Conservation (phyloP, 2,888 invertebrate genomes). For the Acanthococcus lagerstroemiae region DNA sequence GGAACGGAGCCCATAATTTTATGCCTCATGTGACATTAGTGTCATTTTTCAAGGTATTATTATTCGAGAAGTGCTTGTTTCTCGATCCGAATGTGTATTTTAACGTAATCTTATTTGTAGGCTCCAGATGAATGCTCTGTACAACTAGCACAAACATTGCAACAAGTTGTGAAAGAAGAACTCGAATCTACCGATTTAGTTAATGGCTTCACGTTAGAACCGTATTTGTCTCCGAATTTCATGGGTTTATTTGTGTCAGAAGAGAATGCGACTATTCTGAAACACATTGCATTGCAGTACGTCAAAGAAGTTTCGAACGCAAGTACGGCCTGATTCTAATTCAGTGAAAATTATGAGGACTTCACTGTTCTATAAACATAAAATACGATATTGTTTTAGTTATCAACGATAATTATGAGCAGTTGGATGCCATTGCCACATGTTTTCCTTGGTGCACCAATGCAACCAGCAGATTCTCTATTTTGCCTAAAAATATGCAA, state of each 20-base stretch:
- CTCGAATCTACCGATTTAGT: conserved; percentile 47
- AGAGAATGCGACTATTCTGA: conserved; percentile 68
- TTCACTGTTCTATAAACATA: background rate
- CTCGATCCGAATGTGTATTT: background rate
- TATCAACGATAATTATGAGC: conserved; percentile 62
- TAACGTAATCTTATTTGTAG: conserved; percentile 44
- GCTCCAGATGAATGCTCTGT: conserved; percentile 64
- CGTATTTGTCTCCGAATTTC: conserved; percentile 77
- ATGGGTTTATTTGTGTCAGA: conserved; percentile 83
- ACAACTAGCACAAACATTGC: conserved; percentile 58
- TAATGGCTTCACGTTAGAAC: conserved; percentile 55
- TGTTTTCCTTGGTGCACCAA: conserved; percentile 66
- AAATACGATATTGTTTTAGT: conserved; percentile 41
- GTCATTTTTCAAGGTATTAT: conserved; percentile 70
- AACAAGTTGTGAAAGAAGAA: conserved; percentile 53
- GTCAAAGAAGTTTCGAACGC: conserved; percentile 63
- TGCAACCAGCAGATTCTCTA: conserved; percentile 51
- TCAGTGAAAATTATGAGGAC: background rate
- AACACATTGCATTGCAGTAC: conserved; percentile 66
- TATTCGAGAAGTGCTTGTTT: background rate
- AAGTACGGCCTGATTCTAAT: conserved; percentile 15
- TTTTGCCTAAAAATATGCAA: conserved; percentile 49
- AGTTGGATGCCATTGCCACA: conserved; percentile 62
- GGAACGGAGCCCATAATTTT: conserved; percentile 86
- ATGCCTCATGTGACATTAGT: conserved; percentile 83